A percentile compares a stretch with the other conserved stretches of the same genome.
phyloP scores from a whole-genome alignment of 2,888 invertebrate species.

The Chrysolina oricalcia region DNA sequence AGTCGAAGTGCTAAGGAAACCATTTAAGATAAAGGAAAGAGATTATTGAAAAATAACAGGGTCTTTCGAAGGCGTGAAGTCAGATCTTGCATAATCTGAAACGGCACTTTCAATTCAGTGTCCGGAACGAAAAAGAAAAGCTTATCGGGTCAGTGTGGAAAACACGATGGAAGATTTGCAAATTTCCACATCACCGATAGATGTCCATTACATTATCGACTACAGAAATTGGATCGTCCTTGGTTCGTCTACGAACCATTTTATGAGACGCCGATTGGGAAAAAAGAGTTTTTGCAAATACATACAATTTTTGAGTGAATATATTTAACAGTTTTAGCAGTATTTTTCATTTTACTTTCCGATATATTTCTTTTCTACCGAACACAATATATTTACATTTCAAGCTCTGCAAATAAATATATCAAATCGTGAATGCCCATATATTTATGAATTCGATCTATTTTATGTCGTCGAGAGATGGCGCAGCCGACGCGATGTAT shows the following conservation, averaged over 20 bases:
- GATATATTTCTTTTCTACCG: too few species aligned
- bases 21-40: conserved; percentile 28
- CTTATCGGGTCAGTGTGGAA: conserved; percentile 22
- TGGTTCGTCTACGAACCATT: not conserved
- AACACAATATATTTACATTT: too few species aligned
- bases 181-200: not conserved
- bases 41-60: conserved; percentile 35
- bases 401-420: too few species aligned
- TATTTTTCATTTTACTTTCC: too few species aligned
- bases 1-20: conserved; percentile 56
- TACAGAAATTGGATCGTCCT: not conserved
- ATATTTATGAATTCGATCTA: too few species aligned
- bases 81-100: conserved; percentile 22
- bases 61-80: conserved; percentile 5
- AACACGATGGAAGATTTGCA: conserved; percentile 4
- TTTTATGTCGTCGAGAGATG: too few species aligned
- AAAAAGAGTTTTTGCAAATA: too few species aligned
- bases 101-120: conserved; percentile 16
- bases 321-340: too few species aligned
- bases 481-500: too few species aligned
- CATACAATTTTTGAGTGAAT: too few species aligned
- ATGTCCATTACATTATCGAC: not conserved
- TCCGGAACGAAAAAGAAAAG: conserved; percentile 2
- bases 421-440: too few species aligned
- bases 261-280: not conserved